Conservation (phyloP, 2,113 vertebrate species). For the Ondatra zibethicus region DNA sequence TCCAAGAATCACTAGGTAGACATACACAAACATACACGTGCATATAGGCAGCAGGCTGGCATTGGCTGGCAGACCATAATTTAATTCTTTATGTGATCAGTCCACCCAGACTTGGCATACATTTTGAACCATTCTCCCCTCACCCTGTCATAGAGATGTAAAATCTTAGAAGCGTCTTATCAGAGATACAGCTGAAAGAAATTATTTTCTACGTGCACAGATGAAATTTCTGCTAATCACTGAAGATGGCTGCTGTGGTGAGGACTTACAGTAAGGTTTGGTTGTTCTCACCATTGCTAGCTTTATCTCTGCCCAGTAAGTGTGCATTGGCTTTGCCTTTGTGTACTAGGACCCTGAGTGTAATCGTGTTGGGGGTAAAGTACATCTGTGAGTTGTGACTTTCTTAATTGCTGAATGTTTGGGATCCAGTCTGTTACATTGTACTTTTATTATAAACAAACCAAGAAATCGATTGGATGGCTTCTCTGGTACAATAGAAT, state of each 20-base stretch:
- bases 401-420: conserved; percentile 26
- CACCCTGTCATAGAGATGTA: neutral
- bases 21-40: neutral
- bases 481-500: conserved; percentile 46
- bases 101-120: neutral
- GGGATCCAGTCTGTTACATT: neutral
- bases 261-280: conserved; percentile 13
- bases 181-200: neutral
- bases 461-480: conserved; percentile 20
- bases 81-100: neutral
- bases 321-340: conserved; percentile 3
- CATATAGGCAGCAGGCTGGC: neutral
- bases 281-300: neutral
- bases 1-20: neutral
- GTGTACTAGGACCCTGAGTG: neutral
- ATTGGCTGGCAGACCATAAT: neutral
- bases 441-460: conserved; percentile 49
- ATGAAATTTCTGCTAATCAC: conserved; percentile 49
- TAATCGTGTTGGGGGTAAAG: neutral
- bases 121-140: neutral
- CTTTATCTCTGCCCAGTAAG: neutral
- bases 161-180: neutral
- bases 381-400: neutral
- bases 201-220: neutral
- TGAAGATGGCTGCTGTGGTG: neutral